These are phyloP conservation scores for Neopelma chrysocephalum DNA, from an alignment of 2,797 vertebrate genomes.

Conservation along the genomic window DNA sequence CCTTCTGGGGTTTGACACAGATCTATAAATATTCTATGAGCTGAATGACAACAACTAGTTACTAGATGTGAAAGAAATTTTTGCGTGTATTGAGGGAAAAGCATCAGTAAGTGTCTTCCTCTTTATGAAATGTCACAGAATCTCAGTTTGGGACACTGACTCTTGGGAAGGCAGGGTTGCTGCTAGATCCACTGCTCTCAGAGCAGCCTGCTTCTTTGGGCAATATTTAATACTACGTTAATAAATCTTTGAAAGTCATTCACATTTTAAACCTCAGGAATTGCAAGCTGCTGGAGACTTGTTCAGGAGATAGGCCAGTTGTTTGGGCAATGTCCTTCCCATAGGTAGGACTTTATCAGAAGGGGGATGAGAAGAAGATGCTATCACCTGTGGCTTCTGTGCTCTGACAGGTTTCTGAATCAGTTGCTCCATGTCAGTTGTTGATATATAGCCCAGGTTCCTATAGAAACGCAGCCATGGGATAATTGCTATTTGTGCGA, in stretches of 20 bases:
- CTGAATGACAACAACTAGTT: not conserved
- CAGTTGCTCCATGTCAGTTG: not conserved
- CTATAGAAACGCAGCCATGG: not conserved
- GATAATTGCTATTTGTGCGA: not conserved
- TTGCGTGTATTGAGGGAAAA: not conserved
- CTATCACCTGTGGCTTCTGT: not conserved
- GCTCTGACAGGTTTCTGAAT: not conserved
- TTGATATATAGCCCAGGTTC: not conserved
- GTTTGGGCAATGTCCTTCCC: not conserved
- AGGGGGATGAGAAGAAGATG: not conserved
- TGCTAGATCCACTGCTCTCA: not conserved
- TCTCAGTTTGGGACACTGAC: not conserved
- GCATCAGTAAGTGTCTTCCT: not conserved
- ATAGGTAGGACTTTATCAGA: not conserved
- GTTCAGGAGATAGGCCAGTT: not conserved
- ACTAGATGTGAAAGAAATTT: not conserved
- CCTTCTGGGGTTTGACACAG: not conserved
- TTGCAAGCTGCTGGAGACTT: not conserved
- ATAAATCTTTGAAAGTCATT: not conserved
- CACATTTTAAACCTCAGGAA: not conserved
- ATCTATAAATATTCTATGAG: not conserved
- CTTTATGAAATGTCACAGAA: not conserved
- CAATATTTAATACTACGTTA: not conserved
- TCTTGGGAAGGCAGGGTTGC: not conserved
- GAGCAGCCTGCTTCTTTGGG: not conserved